Conservation (phyloP, 1,140 invertebrate genomes). For the Contarinia nasturtii region DNA sequence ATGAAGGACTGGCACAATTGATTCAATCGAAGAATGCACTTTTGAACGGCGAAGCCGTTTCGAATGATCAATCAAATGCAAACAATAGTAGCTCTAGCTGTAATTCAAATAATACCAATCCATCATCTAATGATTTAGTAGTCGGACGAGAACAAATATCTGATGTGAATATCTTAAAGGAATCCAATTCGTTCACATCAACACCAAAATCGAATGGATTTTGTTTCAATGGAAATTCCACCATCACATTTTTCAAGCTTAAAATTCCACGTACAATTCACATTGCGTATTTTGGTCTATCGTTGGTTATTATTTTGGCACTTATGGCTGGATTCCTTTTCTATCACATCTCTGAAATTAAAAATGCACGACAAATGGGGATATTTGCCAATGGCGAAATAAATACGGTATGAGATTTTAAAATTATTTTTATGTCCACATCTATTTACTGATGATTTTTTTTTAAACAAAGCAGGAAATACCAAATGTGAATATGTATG, state of each 20-base stretch:
- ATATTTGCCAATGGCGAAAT: constrained; percentile 12
- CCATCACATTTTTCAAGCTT: constrained; percentile 2
- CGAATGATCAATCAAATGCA: constrained; percentile 3
- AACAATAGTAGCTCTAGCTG: not conserved
- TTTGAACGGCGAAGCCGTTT: constrained; percentile 5
- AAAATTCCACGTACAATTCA: constrained; percentile 12
- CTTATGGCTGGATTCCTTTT: constrained; percentile 17
- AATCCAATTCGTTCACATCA: not conserved
- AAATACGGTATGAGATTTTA: constrained; percentile 10
- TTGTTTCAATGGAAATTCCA: not conserved
- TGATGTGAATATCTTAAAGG: not conserved
- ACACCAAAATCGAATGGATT: not conserved
- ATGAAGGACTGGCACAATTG: constrained; percentile 14
- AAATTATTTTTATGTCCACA: not conserved
- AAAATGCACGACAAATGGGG: constrained; percentile 14
- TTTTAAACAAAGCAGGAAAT: constrained; percentile 8
- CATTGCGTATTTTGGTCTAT: constrained; percentile 14
- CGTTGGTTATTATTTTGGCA: constrained; percentile 13
- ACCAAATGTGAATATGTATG: constrained; percentile 16
- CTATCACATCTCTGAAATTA: constrained; percentile 16
- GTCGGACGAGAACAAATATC: not conserved
- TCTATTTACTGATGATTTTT: constrained; percentile 2
- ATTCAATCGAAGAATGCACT: constrained; percentile 1
- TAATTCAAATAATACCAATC: not conserved
- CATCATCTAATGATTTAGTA: not conserved